A percentile compares a stretch with the other conserved stretches of the same genome.
Evolutionary conservation across 2,888 invertebrate genomes (phyloP).

Genomic region (Poecilobothrus nobilitatus): DNA sequence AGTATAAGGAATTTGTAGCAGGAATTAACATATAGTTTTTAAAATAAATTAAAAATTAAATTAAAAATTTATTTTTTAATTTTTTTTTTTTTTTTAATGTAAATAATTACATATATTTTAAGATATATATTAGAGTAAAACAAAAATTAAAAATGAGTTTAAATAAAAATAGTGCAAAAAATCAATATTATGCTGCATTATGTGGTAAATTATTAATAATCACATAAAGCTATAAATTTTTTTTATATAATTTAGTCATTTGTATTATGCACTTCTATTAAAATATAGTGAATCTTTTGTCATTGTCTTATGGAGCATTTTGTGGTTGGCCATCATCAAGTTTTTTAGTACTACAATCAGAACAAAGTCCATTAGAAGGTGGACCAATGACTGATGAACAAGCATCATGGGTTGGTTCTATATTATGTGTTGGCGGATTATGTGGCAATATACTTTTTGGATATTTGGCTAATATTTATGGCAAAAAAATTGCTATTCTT

Average conservation of each 20-base stretch:
- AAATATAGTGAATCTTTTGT: slow-evolving; percentile 31
- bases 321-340: slow-evolving; percentile 40
- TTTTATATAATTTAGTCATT: too few relatives aligned
- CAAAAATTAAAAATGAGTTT: background rate
- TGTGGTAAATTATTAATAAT: slow-evolving; percentile 15
- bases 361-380: slow-evolving; percentile 32
- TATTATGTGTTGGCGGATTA: slow-evolving; percentile 36
- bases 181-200: slow-evolving; percentile 18
- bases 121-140: too few relatives aligned
- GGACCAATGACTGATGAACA: slow-evolving; percentile 34
- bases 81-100: too few relatives aligned
- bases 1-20: too few relatives aligned
- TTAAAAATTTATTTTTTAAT: too few relatives aligned
- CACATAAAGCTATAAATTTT: too few relatives aligned
- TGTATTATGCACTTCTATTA: slow-evolving; percentile 2
- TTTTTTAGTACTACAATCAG: slow-evolving; percentile 33
- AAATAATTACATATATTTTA: too few relatives aligned
- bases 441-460: slow-evolving; percentile 36
- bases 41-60: too few relatives aligned
- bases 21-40: too few relatives aligned
- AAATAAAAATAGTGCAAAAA: slow-evolving; percentile 13
- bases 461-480: slow-evolving; percentile 36
- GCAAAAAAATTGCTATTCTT: slow-evolving; percentile 32
- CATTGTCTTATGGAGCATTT: slow-evolving; percentile 36
- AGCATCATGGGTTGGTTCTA: slow-evolving; percentile 39